Evolutionary conservation across 2,113 vertebrate species (phyloP), one percentile per base, ranked within the genome.

Genomic region (Taxidea taxus): DNA sequence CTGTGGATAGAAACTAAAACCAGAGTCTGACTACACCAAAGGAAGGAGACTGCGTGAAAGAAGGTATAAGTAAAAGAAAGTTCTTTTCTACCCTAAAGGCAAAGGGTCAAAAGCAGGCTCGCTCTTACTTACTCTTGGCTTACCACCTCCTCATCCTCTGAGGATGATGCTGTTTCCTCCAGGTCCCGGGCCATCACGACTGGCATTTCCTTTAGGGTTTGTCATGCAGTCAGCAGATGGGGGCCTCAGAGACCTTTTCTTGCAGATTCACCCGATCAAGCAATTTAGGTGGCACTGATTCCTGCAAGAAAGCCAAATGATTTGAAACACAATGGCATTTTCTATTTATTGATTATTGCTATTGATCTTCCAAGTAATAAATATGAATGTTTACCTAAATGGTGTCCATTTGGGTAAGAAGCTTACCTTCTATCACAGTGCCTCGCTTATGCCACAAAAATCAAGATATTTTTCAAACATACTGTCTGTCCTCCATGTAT

Each of bases 91-190:
- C 12, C 10, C 74, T 31, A 78, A 72, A 74, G 27, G 9, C 47
- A 90, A 93, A 92, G 16, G 37, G n/a, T 72, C 70, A 60, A 91
- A 95, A n/a, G 47, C 47, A 94, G 62, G 21, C 27, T 54, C 77
- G 70, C 49, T 91, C 0, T 39, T 92, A 99, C 99, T 99, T 98
- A 99, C 99, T 98, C 98, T 90, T 98, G 96, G 20, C 83, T 98
- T 75, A 99, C 98, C 80, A 99, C 99, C 92, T 98, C 98, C 66
- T 99, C 99, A 60, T 99, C 99, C 87, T 99, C 99, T 51, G 99
- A 98, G 47, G 99, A 99, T 51, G 99, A 99, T 86, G 98, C 99
- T 1, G 97, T 98, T 98, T 99, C 99, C 90, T 99, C 99, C 97
- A 99, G 98, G 97, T 98, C 99, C 98, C 96, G 98, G 98, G 98